Evolutionary conservation across 2,113 vertebrate genomes (phyloP), one percentile per base, ranked within the genome.

Genomic region (Pagrus major): DNA sequence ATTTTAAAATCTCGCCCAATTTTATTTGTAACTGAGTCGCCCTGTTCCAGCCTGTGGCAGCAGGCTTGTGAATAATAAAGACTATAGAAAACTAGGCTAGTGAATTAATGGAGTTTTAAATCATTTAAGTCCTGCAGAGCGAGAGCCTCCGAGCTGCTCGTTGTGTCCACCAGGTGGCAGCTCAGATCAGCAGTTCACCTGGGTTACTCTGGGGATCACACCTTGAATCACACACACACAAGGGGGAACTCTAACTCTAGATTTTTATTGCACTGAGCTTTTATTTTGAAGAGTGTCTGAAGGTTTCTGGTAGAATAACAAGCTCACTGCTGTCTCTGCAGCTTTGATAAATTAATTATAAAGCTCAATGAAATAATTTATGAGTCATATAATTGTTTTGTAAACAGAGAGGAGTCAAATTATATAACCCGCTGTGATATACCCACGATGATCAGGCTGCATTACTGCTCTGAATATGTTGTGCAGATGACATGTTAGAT

Each of bases 121-220:
- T n/a, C 4, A 60, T 33, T 33, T 2, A 37, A 41, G 3, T 25
- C 18, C 25, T 60, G 42, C 35, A 39, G 15, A 9, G 14, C 15
- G 21, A 8, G 15, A 27, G 2, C 6, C 6, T 4, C 9, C 0
- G 4, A 63, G 21, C 7, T 85, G n/a, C 35, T 27, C 6, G 1
- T 25, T 51, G 68, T 73, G 25, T 56, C 87, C 91, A 80, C 67
- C 39, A 90, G 87, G 67, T 79, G 84, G 87, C 81, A 78, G 51
- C 54, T 9, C 23, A 11, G n/a, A 76, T 52, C 25, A n/a, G 18
- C 1, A 2, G 14, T 21, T 80, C 12, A 4, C n/a, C 3, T 4
- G 6, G 3, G 23, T 55, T 31, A 47, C 29, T 56, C 25, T 3
- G 9, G 6, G 39, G 51, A 9, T 9, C 46, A 21, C n/a, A 49